phyloP scores from a whole-genome alignment of 2,888 invertebrate species.

The Orthonychiurus folsomi region DNA sequence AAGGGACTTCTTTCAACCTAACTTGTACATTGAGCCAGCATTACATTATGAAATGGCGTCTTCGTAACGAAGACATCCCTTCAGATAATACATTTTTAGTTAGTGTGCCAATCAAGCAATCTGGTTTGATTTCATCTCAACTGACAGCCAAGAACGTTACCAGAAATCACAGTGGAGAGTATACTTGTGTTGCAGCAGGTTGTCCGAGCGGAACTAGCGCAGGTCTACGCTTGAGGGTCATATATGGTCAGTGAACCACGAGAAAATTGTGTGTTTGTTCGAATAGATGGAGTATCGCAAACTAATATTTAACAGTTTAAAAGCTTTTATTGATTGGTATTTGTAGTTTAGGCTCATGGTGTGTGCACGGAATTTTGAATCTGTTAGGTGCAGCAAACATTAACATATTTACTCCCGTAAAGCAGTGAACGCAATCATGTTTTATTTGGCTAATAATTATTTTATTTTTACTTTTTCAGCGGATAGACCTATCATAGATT shows the following conservation, averaged over 20 bases:
- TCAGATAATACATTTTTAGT: not conserved
- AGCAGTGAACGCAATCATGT: not conserved
- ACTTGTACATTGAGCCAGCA: not conserved
- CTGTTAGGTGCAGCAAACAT: too few species aligned
- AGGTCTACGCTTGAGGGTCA: constrained; percentile 35
- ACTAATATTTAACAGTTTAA: not conserved
- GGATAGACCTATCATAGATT: not conserved
- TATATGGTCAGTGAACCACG: constrained; percentile 35
- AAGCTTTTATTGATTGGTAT: not conserved
- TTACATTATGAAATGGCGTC: not conserved
- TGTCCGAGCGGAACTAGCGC: constrained; percentile 25
- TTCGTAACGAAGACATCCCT: not conserved
- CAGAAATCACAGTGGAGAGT: constrained; percentile 36
- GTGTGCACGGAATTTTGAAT: not conserved
- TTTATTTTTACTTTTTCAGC: constrained; percentile 1
- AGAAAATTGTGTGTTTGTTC: not conserved
- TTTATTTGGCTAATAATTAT: not conserved
- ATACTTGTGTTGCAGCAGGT: constrained; percentile 36
- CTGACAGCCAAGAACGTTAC: constrained; percentile 35
- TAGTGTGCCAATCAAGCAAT: not conserved
- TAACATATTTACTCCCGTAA: too few species aligned
- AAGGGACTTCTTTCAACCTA: not conserved
- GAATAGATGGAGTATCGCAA: not conserved
- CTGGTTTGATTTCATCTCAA: constrained; percentile 26
- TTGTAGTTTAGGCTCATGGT: not conserved